Percentiles rank a stretch among this genome's conserved stretches.
phyloP scores from a whole-genome alignment of 2,113 vertebrate species.

The Periophthalmus modestus region DNA sequence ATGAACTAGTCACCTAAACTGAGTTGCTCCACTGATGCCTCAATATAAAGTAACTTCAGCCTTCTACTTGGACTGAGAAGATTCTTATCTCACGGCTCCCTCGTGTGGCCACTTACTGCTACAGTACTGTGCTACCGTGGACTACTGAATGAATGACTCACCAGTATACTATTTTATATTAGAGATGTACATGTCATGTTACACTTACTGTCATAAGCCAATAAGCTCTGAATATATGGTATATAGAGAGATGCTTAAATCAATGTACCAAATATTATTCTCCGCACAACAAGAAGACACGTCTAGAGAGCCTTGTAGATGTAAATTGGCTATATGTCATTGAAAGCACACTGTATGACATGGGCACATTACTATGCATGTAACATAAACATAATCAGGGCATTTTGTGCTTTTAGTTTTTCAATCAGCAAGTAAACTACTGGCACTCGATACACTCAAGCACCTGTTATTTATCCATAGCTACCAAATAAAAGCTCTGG shows the following conservation, averaged over 20 bases:
- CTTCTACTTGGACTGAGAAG: conserved; percentile 29
- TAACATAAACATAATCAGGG: conserved; percentile 77
- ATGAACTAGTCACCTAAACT: conserved; percentile 16
- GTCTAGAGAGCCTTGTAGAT: conserved; percentile 60
- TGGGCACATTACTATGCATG: conserved; percentile 80
- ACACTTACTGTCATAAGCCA: conserved; percentile 50
- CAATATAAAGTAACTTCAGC: conserved; percentile 22
- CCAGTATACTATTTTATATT: conserved; percentile 48
- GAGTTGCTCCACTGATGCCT: conserved; percentile 23
- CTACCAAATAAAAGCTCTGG: conserved; percentile 73
- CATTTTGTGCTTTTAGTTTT: conserved; percentile 75
- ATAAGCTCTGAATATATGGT: conserved; percentile 63
- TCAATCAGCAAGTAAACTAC: conserved; percentile 66
- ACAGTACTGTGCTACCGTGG: conserved; percentile 10
- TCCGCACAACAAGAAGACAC: conserved; percentile 62
- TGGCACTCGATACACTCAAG: conserved; percentile 65
- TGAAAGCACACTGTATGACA: conserved; percentile 72
- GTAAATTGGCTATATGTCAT: conserved; percentile 58
- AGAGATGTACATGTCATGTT: conserved; percentile 63
- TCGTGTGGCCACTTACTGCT: conserved; percentile 48
- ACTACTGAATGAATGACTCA: conserved; percentile 39
- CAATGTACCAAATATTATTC: conserved; percentile 63
- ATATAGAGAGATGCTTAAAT: conserved; percentile 65
- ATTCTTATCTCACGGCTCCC: conserved; percentile 43
- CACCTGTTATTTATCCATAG: conserved; percentile 69